Percentiles rank a stretch among this genome's conserved stretches.
Evolutionary conservation across 1,140 invertebrate genomes (phyloP).

Genomic region (Heterodera schachtii): DNA sequence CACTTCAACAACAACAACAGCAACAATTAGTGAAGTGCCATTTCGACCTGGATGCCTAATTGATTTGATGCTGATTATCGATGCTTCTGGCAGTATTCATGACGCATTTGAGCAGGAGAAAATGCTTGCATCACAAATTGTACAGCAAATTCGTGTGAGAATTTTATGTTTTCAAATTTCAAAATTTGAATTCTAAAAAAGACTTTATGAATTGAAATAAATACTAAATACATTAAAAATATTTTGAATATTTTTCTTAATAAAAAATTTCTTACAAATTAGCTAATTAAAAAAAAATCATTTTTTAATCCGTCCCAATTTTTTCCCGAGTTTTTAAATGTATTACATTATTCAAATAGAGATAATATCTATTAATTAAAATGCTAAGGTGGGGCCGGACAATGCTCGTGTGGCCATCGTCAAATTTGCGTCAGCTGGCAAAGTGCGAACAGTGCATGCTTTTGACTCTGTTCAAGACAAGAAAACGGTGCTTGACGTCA

Average conservation of each 20-base stretch:
- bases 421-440: slow-evolving; percentile 56
- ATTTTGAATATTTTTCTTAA: no score
- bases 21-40: slow-evolving; percentile 25
- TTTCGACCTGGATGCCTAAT: slow-evolving; percentile 40
- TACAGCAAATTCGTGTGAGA: slow-evolving; percentile 36
- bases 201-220: no score
- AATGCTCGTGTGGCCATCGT: slow-evolving; percentile 57
- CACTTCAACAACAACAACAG: slow-evolving; percentile 32
- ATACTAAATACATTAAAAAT: no score
- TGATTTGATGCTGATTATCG: slow-evolving; percentile 57
- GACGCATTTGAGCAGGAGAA: slow-evolving; percentile 55
- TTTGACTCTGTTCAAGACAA: slow-evolving; percentile 44
- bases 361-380: no score
- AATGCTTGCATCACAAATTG: slow-evolving; percentile 47
- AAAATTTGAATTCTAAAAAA: not conserved
- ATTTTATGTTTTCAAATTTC: not conserved
- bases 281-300: no score
- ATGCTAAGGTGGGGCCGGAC: slow-evolving; percentile 39
- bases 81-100: slow-evolving; percentile 55
- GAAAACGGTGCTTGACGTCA: slow-evolving; percentile 36
- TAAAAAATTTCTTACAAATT: no score
- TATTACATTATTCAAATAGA: no score
- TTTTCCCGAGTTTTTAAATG: no score
- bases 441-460: slow-evolving; percentile 53
- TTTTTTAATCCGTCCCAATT: no score